Percentiles rank a stretch among this genome's conserved stretches.
These are phyloP conservation scores for Dendrolimus pini DNA, from an alignment of 2,888 invertebrate genomes.

Conservation along the genomic window DNA sequence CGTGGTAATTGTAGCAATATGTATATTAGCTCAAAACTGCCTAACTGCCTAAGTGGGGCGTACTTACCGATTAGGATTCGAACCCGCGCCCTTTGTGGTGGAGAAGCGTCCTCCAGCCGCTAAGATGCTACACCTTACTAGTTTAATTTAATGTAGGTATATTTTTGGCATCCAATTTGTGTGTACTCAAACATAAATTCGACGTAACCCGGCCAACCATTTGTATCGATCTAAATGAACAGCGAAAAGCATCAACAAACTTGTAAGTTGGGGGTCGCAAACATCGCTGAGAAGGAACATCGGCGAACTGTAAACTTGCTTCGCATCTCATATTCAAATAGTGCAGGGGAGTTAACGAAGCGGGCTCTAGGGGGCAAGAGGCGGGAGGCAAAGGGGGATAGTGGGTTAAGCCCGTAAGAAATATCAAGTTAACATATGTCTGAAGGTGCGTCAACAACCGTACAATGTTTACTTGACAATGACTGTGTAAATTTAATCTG, in stretches of 20 bases:
- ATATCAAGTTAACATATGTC: slow-evolving; percentile 35
- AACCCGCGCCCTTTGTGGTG: no score
- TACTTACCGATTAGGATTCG: no score
- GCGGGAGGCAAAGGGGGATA: slow-evolving; percentile 7
- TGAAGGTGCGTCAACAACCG: slow-evolving; percentile 15
- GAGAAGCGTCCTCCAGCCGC: no score
- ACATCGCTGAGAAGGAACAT: slow-evolving; percentile 38
- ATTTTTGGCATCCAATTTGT: no score
- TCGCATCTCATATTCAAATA: slow-evolving; percentile 73
- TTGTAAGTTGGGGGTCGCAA: slow-evolving; percentile 61
- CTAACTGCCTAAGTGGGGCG: no score
- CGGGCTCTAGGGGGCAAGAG: slow-evolving; percentile 20
- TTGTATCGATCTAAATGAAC: slow-evolving; percentile 46
- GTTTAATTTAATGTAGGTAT: no score
- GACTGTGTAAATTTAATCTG: background rate
- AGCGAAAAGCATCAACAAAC: slow-evolving; percentile 43
- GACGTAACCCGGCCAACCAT: background rate
- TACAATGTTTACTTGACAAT: slow-evolving; percentile 16
- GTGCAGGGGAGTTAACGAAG: slow-evolving; percentile 68
- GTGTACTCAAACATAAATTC: background rate
- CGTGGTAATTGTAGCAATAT: no score
- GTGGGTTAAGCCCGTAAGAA: slow-evolving; percentile 37
- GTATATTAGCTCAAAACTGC: no score
- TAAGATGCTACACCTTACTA: no score
- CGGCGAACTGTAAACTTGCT: slow-evolving; percentile 49